phyloP scores from a whole-genome alignment of 2,888 invertebrate species.

The Leptopilina syphax region DNA sequence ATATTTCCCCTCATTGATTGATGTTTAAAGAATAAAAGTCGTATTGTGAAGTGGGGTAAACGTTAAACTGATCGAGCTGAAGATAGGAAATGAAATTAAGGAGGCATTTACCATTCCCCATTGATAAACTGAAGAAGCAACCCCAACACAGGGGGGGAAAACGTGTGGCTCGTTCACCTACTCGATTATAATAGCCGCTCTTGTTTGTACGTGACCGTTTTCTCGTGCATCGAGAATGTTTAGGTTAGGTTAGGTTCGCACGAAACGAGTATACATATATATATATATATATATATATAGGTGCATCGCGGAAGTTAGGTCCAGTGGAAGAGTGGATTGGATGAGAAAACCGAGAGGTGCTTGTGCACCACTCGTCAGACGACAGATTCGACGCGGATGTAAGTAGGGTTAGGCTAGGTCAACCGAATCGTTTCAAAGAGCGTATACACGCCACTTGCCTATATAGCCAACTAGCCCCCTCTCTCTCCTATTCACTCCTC shows the following conservation, averaged over 20 bases:
- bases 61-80: slow-evolving; percentile 4
- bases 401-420: slow-evolving; percentile 52
- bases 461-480: no score
- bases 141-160: neutral
- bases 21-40: no score
- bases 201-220: slow-evolving; percentile 53
- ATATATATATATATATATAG: neutral
- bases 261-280: neutral
- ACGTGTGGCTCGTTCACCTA: slow-evolving; percentile 35
- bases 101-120: neutral
- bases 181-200: slow-evolving; percentile 27
- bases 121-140: slow-evolving; percentile 7
- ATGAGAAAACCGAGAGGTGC: slow-evolving; percentile 52
- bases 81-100: slow-evolving; percentile 6
- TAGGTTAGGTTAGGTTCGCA: slow-evolving; percentile 36
- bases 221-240: slow-evolving; percentile 38
- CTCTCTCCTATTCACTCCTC: no score
- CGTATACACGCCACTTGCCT: slow-evolving; percentile 11
- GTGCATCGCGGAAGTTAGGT: slow-evolving; percentile 30
- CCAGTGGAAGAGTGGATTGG: slow-evolving; percentile 30
- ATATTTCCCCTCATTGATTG: no score
- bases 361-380: slow-evolving; percentile 50
- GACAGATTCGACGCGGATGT: slow-evolving; percentile 55
- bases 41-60: neutral
- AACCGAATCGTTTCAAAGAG: slow-evolving; percentile 29